A percentile compares a stretch with the other conserved stretches of the same genome.
phyloP scores from a whole-genome alignment of 2,888 invertebrate species.

The Thyatira batis region DNA sequence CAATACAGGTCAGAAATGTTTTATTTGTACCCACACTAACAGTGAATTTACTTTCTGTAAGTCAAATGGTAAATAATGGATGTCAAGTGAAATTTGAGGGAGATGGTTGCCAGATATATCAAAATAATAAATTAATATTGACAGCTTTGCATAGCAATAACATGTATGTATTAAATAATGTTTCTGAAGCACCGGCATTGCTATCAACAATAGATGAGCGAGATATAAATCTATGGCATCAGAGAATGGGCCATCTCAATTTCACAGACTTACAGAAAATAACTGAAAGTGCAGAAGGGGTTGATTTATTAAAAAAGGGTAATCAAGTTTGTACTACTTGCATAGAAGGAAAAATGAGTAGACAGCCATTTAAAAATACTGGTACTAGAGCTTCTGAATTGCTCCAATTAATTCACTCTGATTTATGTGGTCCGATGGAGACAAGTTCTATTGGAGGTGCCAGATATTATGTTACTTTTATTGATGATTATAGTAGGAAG shows the following conservation, averaged over 20 bases:
- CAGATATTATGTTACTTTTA: conserved; percentile 14
- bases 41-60: conserved; percentile 10
- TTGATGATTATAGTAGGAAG: conserved; percentile 15
- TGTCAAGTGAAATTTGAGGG: conserved; percentile 10
- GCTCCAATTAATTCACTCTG: conserved; percentile 28
- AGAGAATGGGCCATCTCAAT: conserved; percentile 15
- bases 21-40: neutral
- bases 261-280: conserved; percentile 16
- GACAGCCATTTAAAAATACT: conserved; percentile 7
- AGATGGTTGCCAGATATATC: conserved; percentile 11
- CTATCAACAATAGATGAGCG: conserved; percentile 8
- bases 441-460: conserved; percentile 12
- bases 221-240: conserved; percentile 8
- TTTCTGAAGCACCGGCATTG: conserved; percentile 11
- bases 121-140: conserved; percentile 7
- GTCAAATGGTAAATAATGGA: conserved; percentile 13
- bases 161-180: conserved; percentile 9
- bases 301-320: neutral
- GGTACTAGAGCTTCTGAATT: conserved; percentile 1
- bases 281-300: conserved; percentile 8
- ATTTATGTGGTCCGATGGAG: conserved; percentile 42
- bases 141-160: conserved; percentile 9
- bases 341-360: conserved; percentile 9
- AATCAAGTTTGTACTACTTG: conserved; percentile 2
- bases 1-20: neutral